Base-by-base conservation (phyloP, 1,140 invertebrate genomes). In the Bombus soroeensis region DNA sequence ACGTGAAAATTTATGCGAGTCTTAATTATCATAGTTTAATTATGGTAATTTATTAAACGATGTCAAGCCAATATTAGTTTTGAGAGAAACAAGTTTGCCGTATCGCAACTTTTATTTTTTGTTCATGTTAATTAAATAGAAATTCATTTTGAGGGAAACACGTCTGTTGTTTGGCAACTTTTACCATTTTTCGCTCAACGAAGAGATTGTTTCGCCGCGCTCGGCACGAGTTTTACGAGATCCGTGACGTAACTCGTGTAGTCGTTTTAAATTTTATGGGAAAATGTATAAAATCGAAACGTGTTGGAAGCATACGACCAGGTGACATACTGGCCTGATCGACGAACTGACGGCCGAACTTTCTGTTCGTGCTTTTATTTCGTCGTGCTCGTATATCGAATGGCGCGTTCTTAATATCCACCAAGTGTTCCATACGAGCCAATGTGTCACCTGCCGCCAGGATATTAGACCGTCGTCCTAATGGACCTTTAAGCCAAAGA, bases 341-440 rank as follows among this genome's bases (percentile, higher is more conserved):
- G 84, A 86, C 80, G 75, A 83, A 59, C 32, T 3, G 43, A 86
- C 78, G 78, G 71, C 41, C 37, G 76, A 89, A 85, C 82, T 87
- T 83, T 82, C 80, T 79, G 47, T 64, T 62, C 80, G 39, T 80
- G 86, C 85, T 84, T 90, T 86, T 83, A 81, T 85, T 83, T 79
- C 37, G 59, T 8, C 62, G 3, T 79, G 83, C 43, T 47, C 79
- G 86, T 90, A 92, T 92, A 93, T 88, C 82, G 93, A 88, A 89
- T 91, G 88, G 88, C 84, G 89, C 85, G 80, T 87, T 90, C 91
- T 91, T 93, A 93, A 93, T 93, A 92, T 91, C 90, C 89, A 88
- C 90, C 92, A 89, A 84, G 90, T 93, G 93, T 86, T 90, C 88
- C 91, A 93, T 92, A 93, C 90, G 93, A 93, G 87, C 89, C 78